These are phyloP conservation scores for Clivina fossor DNA, from an alignment of 2,888 invertebrate species.

Conservation along the genomic window DNA sequence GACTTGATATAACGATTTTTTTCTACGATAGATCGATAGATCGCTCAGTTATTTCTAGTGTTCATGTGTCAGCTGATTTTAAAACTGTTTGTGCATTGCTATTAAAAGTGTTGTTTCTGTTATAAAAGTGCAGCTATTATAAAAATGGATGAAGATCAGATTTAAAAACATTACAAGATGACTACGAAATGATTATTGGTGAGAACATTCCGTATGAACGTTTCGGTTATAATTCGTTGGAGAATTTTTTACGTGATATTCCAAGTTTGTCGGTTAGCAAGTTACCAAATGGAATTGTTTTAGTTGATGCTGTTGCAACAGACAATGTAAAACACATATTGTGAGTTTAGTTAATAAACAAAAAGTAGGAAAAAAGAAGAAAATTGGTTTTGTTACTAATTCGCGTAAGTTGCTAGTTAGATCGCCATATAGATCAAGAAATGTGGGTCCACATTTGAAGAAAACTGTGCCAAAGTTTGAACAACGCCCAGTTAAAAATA, in stretches of 20 bases:
- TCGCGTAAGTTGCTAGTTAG: no score
- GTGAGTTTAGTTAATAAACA: slow-evolving; percentile 53
- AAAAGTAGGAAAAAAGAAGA: slow-evolving; percentile 43
- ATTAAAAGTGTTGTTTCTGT: no score
- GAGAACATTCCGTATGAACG: slow-evolving; percentile 63
- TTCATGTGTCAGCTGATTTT: no score
- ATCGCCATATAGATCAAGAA: no score
- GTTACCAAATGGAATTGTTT: slow-evolving; percentile 57
- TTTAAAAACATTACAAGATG: slow-evolving; percentile 44
- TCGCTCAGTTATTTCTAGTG: no score
- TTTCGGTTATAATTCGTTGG: slow-evolving; percentile 61
- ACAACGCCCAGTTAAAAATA: not conserved
- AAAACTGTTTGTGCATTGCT: no score
- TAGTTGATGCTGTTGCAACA: slow-evolving; percentile 61
- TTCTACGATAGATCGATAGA: no score
- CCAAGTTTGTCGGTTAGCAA: slow-evolving; percentile 61
- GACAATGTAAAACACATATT: slow-evolving; percentile 64
- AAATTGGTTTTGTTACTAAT: slow-evolving; percentile 17
- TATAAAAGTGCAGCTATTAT: no score
- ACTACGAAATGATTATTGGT: slow-evolving; percentile 56
- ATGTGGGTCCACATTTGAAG: not conserved
- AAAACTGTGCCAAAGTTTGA: not conserved
- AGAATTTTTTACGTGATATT: slow-evolving; percentile 61
- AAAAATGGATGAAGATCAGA: slow-evolving; percentile 42
- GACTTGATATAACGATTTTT: no score